phyloP scores from a whole-genome alignment of 2,113 vertebrate genomes.

The Lepus timidus region DNA sequence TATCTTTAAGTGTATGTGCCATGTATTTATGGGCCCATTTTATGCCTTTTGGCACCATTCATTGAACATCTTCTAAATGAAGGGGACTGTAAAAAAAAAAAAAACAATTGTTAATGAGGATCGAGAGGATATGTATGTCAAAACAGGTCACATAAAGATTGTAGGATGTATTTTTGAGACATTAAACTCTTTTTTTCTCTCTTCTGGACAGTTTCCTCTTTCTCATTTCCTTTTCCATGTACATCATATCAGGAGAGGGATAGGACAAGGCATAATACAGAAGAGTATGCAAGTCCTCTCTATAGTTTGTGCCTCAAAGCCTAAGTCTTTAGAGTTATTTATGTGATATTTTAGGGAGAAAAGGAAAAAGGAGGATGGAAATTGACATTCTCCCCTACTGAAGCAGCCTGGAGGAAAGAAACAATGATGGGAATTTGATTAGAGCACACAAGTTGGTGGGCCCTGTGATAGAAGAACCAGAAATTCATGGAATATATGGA shows the following conservation, averaged over 20 bases:
- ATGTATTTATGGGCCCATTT: not conserved
- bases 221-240: not conserved
- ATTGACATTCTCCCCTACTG: not conserved
- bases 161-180: not conserved
- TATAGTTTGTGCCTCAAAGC: not conserved
- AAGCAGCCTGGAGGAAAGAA: not conserved
- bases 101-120: not conserved
- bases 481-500: too few species aligned
- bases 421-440: not conserved
- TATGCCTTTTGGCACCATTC: not conserved
- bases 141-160: not conserved
- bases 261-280: not conserved
- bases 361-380: not conserved
- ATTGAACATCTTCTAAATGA: constrained; percentile 16
- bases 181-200: not conserved
- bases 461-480: not conserved
- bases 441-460: not conserved
- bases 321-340: not conserved
- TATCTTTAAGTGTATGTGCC: not conserved
- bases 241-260: not conserved
- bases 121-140: not conserved
- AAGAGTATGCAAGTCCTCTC: not conserved
- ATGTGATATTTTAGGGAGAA: not conserved
- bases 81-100: not conserved
- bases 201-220: not conserved